phyloP scores from a whole-genome alignment of 1,140 invertebrate genomes.

The Hormaphis cornu region DNA sequence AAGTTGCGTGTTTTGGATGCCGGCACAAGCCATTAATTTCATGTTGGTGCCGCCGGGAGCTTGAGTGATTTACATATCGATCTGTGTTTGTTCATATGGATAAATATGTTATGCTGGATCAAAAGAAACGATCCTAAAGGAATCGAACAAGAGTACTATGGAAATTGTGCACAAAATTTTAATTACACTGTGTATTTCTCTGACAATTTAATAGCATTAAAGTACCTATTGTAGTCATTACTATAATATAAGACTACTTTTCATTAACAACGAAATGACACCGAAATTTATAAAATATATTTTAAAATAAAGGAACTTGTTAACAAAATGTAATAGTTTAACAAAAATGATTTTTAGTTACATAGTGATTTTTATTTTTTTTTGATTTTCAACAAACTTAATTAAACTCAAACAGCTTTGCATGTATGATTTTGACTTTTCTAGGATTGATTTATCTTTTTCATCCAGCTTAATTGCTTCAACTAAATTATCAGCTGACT shows the following conservation, averaged over 20 bases:
- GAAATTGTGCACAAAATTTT: background rate
- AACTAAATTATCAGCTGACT: background rate
- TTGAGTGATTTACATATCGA: conserved; percentile 48
- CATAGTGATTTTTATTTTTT: background rate
- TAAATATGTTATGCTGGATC: conserved; percentile 48
- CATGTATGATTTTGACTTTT: background rate
- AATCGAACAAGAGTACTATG: background rate
- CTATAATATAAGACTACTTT: background rate
- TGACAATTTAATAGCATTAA: too few relatives aligned
- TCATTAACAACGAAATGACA: too few relatives aligned
- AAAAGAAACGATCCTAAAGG: conserved; percentile 40
- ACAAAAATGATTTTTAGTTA: background rate
- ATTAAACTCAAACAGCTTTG: conserved; percentile 5
- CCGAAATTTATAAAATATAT: background rate
- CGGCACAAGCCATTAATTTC: conserved; percentile 48
- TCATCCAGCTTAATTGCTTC: conserved; percentile 3
- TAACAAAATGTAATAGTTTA: background rate
- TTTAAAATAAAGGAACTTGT: background rate
- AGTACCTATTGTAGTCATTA: background rate
- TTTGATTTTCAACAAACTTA: background rate
- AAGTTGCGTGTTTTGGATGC: conserved; percentile 47
- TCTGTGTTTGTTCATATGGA: conserved; percentile 46
- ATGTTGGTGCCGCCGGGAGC: conserved; percentile 44
- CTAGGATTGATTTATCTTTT: conserved; percentile 1
- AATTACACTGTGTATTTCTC: background rate